These are phyloP conservation scores for Nysson spinosus DNA, from an alignment of 2,888 invertebrate genomes.

Conservation along the genomic window DNA sequence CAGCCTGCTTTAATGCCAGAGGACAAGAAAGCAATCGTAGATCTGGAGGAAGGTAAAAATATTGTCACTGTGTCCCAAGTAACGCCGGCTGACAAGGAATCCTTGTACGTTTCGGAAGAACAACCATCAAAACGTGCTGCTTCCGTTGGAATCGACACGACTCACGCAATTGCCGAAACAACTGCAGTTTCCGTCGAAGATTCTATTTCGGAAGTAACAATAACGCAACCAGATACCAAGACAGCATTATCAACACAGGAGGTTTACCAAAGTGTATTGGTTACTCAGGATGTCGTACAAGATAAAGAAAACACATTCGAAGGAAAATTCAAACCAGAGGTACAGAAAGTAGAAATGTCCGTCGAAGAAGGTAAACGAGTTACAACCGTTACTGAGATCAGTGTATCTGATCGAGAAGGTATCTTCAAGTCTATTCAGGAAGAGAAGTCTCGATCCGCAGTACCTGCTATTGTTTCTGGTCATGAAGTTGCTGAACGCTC, in stretches of 20 bases:
- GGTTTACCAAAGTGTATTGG: constrained; percentile 64
- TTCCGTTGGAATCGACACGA: constrained; percentile 57
- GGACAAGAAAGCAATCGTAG: constrained; percentile 77
- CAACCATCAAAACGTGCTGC: constrained; percentile 60
- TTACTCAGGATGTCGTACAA: constrained; percentile 69
- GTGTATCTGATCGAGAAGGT: constrained; percentile 78
- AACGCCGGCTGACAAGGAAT: constrained; percentile 79
- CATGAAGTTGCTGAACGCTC: constrained; percentile 78
- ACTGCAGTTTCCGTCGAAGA: constrained; percentile 74
- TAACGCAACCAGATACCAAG: constrained; percentile 54
- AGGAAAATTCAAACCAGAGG: constrained; percentile 72
- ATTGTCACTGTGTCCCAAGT: constrained; percentile 78
- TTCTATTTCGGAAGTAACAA: constrained; percentile 48
- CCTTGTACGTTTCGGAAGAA: constrained; percentile 60
- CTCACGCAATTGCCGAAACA: constrained; percentile 77
- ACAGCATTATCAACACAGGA: constrained; percentile 57
- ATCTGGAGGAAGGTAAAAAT: constrained; percentile 78
- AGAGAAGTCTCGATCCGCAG: constrained; percentile 55
- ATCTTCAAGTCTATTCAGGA: constrained; percentile 69
- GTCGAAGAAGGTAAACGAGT: constrained; percentile 76
- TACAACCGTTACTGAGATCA: constrained; percentile 78
- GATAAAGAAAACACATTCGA: constrained; percentile 73
- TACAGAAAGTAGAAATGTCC: constrained; percentile 75
- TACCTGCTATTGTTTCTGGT: constrained; percentile 62
- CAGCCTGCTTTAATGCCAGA: constrained; percentile 63